Base-by-base conservation (phyloP, 2,113 vertebrate genomes). In the Progne subis region DNA sequence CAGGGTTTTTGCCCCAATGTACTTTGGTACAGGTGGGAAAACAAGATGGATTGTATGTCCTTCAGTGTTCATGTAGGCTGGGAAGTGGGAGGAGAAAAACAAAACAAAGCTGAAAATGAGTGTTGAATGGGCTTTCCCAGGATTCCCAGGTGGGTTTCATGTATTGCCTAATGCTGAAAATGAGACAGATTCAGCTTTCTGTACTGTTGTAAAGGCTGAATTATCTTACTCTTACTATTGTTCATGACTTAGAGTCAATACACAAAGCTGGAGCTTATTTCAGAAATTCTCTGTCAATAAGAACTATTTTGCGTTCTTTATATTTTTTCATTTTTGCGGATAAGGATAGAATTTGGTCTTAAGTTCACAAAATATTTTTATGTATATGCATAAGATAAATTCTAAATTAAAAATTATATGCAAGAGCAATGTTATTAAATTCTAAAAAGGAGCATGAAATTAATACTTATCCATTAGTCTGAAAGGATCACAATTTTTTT, bases 101-200 rank as follows among this genome's bases (percentile, higher is more conserved):
- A 98, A 98, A 98, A 97, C 53, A 14, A 82, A 97, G 96, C 85
- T 96, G 84, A 97, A 96, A 94, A 92, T 75, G 64, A 90, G 91
- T 95, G 97, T 95, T 95, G 97, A 97, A 87, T 89, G 95, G 96
- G 98, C 96, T 96, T 98, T 98, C 98, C 98, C 98, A 98, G 94
- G 98, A 98, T 98, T 96, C 98, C 98, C 98, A 98, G 97, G 98
- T 98, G 98, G 98, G 98, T 99, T 99, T 99, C 98, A 97, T 96
- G 96, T 98, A 98, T 95, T 98, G 96, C 96, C 92, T 97, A 97
- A 98, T 97, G 96, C 88, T 97, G 97, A 98, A 97, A 98, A 96
- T 88, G 96, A 98, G 98, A 98, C 96, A 76, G 94, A 97, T 96
- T 97, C 96, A 56, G 96, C 94, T 96, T 97, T 97, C 97, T 96